phyloP scores from a whole-genome alignment of 2,113 vertebrate species.

The Scalopus aquaticus region DNA sequence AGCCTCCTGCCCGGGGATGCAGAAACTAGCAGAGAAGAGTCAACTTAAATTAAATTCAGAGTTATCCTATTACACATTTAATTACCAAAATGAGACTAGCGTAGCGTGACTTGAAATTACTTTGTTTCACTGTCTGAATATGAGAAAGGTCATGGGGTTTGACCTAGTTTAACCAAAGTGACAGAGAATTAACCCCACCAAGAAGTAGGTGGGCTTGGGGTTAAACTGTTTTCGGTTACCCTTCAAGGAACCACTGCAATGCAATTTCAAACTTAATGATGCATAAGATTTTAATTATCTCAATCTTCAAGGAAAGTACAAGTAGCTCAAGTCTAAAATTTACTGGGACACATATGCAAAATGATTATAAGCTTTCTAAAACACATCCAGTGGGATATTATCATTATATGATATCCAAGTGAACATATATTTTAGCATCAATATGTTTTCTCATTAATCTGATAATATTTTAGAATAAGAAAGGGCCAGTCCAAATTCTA shows the following conservation, averaged over 20 bases:
- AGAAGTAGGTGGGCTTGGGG: background rate
- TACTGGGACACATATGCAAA: background rate
- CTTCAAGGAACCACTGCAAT: background rate
- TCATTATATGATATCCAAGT: background rate
- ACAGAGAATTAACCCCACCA: background rate
- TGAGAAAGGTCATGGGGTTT: background rate
- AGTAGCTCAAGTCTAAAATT: background rate
- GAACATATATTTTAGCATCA: background rate
- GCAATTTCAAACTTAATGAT: background rate
- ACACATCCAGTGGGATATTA: background rate
- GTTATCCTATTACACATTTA: background rate
- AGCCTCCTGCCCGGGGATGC: background rate
- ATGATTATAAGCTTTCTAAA: background rate
- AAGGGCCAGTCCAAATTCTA: background rate
- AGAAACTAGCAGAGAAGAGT: background rate
- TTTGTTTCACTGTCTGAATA: background rate
- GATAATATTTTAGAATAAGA: background rate
- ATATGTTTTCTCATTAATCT: background rate
- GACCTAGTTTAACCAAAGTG: background rate
- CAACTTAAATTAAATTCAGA: background rate
- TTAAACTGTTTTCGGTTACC: background rate
- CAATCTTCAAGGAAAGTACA: background rate
- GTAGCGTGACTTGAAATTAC: background rate
- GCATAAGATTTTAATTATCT: rapidly evolving
- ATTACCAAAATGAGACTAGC: background rate